These are phyloP conservation scores for Synaphobranchus kaupii DNA, from an alignment of 2,797 vertebrate genomes.

Conservation along the genomic window DNA sequence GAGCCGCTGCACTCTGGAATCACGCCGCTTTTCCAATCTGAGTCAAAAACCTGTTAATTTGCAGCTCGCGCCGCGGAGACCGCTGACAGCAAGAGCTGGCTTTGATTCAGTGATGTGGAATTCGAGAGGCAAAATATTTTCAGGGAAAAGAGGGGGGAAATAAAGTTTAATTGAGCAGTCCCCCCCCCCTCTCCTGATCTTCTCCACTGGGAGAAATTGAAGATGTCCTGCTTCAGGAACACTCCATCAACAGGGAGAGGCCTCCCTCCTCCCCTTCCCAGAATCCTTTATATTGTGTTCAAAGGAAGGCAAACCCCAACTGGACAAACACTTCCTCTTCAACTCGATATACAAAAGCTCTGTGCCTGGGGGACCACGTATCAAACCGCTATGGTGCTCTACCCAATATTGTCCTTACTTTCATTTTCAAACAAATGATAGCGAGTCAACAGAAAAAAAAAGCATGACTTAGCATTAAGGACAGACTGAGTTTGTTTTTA, in stretches of 20 bases:
- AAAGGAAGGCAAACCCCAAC: constrained; percentile 29
- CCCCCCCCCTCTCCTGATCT: constrained; percentile 43
- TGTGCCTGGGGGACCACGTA: neutral
- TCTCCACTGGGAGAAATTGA: constrained; percentile 39
- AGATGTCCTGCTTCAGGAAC: constrained; percentile 20
- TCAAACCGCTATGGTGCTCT: neutral
- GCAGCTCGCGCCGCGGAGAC: constrained; percentile 27
- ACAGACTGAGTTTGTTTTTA: neutral
- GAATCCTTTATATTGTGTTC: constrained; percentile 11
- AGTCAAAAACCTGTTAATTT: constrained; percentile 33
- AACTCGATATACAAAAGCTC: neutral
- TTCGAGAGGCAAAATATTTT: constrained; percentile 41
- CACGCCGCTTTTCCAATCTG: constrained; percentile 19
- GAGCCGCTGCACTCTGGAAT: neutral
- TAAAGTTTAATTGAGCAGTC: constrained; percentile 53
- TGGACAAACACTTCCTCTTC: neutral
- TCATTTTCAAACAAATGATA: neutral
- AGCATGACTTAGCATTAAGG: neutral
- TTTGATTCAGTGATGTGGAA: constrained; percentile 38
- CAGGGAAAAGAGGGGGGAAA: constrained; percentile 29
- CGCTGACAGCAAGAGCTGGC: constrained; percentile 33
- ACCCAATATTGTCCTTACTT: neutral
- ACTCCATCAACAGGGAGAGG: constrained; percentile 33
- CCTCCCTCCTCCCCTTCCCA: neutral
- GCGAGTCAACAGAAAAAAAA: neutral